Conservation (phyloP, 2,113 vertebrate genomes). For the Bagarius yarrelli region DNA sequence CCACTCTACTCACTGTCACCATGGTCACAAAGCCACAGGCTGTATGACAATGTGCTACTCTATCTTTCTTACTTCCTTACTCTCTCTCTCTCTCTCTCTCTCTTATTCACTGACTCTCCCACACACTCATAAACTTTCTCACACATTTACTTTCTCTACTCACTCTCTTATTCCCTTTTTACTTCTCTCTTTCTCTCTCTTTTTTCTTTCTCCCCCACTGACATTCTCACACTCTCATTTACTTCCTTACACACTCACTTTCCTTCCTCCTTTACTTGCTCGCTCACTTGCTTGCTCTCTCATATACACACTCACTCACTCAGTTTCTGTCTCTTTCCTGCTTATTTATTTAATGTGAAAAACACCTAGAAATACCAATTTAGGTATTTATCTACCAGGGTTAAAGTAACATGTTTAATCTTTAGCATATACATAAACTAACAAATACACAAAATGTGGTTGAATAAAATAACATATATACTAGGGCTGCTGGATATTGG, state of each 20-base stretch:
- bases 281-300: too few relatives aligned
- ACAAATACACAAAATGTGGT: background rate
- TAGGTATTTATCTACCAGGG: background rate
- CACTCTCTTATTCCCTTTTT: background rate
- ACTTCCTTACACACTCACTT: too few relatives aligned
- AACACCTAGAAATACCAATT: too few relatives aligned
- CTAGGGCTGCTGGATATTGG: too few relatives aligned
- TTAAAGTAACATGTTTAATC: background rate
- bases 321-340: background rate
- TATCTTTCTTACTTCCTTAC: background rate
- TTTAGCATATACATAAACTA: background rate
- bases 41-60: slow-evolving; percentile 6
- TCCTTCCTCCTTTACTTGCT: too few relatives aligned
- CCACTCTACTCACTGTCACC: slow-evolving; percentile 49
- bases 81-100: background rate
- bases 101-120: background rate
- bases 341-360: background rate
- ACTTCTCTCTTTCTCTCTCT: too few relatives aligned
- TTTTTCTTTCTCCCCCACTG: too few relatives aligned
- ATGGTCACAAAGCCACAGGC: slow-evolving; percentile 53
- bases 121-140: background rate
- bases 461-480: background rate
- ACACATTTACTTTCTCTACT: background rate
- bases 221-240: too few relatives aligned
- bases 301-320: background rate